A percentile compares a stretch with the other conserved stretches of the same genome.
These are phyloP conservation scores for Corvus cornix DNA, from an alignment of 2,113 vertebrate genomes.

Conservation along the genomic window DNA sequence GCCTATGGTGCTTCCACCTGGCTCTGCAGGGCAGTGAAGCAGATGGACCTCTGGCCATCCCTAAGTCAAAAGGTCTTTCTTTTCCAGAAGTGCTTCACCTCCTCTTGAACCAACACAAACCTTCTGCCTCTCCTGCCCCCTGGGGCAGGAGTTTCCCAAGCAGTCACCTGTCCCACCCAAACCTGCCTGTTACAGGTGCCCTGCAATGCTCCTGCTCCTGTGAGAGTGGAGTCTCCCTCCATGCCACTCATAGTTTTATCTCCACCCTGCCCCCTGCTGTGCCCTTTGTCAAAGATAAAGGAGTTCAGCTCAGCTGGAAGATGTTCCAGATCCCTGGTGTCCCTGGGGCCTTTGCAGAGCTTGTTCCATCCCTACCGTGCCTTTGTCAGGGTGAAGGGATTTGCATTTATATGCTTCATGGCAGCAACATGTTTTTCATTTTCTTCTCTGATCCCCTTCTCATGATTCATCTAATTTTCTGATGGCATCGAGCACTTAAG, in stretches of 20 bases:
- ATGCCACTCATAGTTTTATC: background rate
- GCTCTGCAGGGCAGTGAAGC: background rate
- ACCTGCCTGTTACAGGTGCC: background rate
- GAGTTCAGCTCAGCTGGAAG: background rate
- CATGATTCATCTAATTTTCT: background rate
- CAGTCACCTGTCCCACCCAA: background rate
- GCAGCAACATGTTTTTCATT: background rate
- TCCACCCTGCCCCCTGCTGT: background rate
- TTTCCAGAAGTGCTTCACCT: background rate
- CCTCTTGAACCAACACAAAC: background rate
- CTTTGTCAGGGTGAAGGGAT: background rate
- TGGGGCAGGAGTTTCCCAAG: background rate
- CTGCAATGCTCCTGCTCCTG: background rate
- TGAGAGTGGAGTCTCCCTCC: background rate
- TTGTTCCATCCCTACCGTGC: background rate
- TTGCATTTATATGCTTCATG: background rate
- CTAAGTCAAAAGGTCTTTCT: background rate
- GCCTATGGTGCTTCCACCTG: background rate
- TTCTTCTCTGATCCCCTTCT: background rate
- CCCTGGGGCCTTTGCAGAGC: background rate
- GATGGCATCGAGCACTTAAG: background rate
- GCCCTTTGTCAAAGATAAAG: background rate
- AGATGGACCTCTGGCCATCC: background rate
- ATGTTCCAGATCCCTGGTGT: background rate
- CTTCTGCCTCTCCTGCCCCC: background rate